Evolutionary conservation across 2,113 vertebrate species (phyloP).

Genomic region (Procavia capensis): DNA sequence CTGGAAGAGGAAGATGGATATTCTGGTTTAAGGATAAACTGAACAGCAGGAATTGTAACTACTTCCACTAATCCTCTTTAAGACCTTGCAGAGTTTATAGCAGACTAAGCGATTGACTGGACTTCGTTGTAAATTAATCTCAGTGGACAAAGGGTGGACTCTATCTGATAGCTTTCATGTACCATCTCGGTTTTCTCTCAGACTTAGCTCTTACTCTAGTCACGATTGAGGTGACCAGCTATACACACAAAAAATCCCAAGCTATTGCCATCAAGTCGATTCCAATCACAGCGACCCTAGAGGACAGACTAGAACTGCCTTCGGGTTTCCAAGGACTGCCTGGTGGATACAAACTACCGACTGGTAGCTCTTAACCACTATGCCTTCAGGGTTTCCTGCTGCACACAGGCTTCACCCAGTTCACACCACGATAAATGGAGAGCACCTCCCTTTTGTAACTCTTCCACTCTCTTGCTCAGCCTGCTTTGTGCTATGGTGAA

Average conservation of each 20-base stretch:
- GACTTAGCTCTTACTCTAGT: background rate
- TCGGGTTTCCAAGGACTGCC: no score
- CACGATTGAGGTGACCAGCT: background rate
- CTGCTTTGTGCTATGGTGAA: background rate
- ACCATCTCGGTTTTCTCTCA: background rate
- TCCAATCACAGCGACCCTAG: no score
- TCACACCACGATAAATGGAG: fast-evolving
- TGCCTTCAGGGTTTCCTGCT: no score
- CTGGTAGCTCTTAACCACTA: no score
- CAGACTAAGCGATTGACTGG: background rate
- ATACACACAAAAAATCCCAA: no score
- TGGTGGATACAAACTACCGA: no score
- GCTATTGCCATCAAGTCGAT: no score
- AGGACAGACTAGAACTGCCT: no score
- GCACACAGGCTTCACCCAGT: background rate
- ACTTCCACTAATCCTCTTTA: background rate
- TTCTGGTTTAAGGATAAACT: background rate
- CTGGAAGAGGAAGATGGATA: background rate
- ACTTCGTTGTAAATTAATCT: background rate
- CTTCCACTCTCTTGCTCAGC: background rate
- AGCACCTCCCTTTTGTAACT: background rate
- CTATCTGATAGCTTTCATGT: background rate
- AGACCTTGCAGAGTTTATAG: background rate
- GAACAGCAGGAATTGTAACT: background rate
- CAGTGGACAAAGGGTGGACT: background rate